Percentiles rank a stretch among this genome's conserved stretches.
Evolutionary conservation across 2,888 invertebrate genomes (phyloP).

Genomic region (Orthonychiurus folsomi): DNA sequence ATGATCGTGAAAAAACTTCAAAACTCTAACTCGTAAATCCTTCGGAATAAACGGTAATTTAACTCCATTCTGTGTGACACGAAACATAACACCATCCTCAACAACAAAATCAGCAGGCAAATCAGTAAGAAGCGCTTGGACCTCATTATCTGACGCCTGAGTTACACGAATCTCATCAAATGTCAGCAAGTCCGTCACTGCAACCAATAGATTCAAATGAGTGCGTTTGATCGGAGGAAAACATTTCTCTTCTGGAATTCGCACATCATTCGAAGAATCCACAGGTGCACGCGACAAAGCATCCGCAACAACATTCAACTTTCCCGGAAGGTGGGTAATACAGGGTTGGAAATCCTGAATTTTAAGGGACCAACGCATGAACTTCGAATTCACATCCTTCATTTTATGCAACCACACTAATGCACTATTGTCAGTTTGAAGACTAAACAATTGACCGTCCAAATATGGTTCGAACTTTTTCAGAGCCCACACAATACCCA

Average conservation of each 20-base stretch:
- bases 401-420: constrained; percentile 22
- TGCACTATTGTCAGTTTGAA: constrained; percentile 33
- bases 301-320: constrained; percentile 26
- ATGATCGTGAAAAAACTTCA: constrained; percentile 19
- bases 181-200: not conserved
- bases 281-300: constrained; percentile 20
- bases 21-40: constrained; percentile 12
- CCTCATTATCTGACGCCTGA: constrained; percentile 11
- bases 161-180: not conserved
- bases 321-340: constrained; percentile 17
- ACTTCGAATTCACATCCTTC: constrained; percentile 17
- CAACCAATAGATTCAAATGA: not conserved
- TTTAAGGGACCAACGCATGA: constrained; percentile 24
- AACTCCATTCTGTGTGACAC: too few relatives aligned
- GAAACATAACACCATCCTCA: constrained; percentile 1
- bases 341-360: constrained; percentile 23
- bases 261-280: constrained; percentile 15
- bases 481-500: constrained; percentile 32
- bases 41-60: constrained; percentile 18
- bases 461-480: constrained; percentile 33
- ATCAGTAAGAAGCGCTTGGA: constrained; percentile 9
- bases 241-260: constrained; percentile 13
- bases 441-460: constrained; percentile 24
- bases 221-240: constrained; percentile 4
- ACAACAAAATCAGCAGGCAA: constrained; percentile 9